phyloP scores from a whole-genome alignment of 1,140 invertebrate species.

The Microplitis mediator region DNA sequence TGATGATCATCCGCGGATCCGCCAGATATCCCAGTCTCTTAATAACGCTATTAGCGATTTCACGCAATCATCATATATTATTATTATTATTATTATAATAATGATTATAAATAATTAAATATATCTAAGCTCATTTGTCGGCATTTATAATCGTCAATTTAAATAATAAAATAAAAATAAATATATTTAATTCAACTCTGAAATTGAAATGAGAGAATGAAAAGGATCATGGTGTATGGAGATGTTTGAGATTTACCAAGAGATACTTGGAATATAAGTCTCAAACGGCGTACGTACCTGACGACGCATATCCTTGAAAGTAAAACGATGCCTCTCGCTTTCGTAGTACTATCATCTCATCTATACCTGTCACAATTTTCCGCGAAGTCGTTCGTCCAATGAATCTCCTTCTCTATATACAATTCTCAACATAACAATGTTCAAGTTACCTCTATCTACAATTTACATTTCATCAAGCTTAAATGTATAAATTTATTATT shows the following conservation, averaged over 20 bases:
- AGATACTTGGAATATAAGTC: constrained; percentile 2
- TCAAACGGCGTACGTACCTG: neutral
- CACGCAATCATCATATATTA: neutral
- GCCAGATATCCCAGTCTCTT: neutral
- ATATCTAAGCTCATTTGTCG: too few relatives aligned
- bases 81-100: neutral
- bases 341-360: constrained; percentile 2
- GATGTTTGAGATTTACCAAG: constrained; percentile 3
- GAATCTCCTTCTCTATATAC: too few relatives aligned
- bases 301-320: constrained; percentile 5
- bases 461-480: constrained; percentile 2
- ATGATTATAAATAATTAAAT: too few relatives aligned
- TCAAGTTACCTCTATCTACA: neutral
- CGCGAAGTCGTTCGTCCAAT: constrained; percentile 2
- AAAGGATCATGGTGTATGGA: constrained; percentile 1
- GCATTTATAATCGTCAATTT: too few relatives aligned
- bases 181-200: too few relatives aligned
- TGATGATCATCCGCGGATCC: too few relatives aligned
- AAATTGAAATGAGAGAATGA: neutral
- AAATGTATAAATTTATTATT: too few relatives aligned
- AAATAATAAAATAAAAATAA: neutral
- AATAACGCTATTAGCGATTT: constrained; percentile 19
- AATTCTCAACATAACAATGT: neutral
- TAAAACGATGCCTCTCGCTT: constrained; percentile 4
- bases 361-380: constrained; percentile 19